phyloP scores from a whole-genome alignment of 2,797 vertebrate species.

The Mormyrus proboscirostris region DNA sequence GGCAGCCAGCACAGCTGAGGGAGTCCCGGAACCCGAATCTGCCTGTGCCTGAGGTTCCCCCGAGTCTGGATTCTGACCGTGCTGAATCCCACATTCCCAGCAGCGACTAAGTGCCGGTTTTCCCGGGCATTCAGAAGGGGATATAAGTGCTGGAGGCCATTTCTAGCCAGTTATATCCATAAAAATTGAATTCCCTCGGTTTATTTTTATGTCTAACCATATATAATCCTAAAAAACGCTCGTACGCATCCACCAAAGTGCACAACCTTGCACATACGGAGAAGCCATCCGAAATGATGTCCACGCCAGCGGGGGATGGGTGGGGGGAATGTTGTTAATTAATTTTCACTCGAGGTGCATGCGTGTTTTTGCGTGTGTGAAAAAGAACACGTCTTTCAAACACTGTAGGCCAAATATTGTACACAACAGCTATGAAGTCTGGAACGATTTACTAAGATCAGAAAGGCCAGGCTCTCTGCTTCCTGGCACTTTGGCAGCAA shows the following conservation, averaged over 20 bases:
- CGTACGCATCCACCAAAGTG: background rate
- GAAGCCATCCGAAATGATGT: background rate
- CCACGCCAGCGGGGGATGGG: background rate
- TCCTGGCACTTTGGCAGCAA: background rate
- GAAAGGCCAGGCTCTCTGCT: background rate
- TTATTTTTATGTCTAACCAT: background rate
- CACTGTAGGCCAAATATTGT: background rate
- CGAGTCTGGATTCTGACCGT: background rate
- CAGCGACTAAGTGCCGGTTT: background rate
- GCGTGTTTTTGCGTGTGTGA: conserved; percentile 4
- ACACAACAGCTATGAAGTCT: conserved; percentile 7
- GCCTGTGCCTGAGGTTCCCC: background rate
- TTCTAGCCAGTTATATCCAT: background rate
- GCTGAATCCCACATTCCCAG: background rate
- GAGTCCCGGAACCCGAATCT: background rate
- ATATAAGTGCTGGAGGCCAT: conserved; percentile 15
- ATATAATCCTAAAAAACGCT: background rate
- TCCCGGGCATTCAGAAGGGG: conserved; percentile 25
- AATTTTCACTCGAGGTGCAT: background rate
- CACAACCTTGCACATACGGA: background rate
- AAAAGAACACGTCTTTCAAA: conserved; percentile 15
- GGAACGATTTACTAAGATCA: conserved; percentile 14
- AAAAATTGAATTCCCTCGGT: background rate
- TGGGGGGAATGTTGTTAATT: background rate
- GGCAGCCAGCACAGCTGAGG: conserved; percentile 38